These are phyloP conservation scores for Acipenser ruthenus DNA, from an alignment of 2,797 vertebrate species.

Conservation along the genomic window DNA sequence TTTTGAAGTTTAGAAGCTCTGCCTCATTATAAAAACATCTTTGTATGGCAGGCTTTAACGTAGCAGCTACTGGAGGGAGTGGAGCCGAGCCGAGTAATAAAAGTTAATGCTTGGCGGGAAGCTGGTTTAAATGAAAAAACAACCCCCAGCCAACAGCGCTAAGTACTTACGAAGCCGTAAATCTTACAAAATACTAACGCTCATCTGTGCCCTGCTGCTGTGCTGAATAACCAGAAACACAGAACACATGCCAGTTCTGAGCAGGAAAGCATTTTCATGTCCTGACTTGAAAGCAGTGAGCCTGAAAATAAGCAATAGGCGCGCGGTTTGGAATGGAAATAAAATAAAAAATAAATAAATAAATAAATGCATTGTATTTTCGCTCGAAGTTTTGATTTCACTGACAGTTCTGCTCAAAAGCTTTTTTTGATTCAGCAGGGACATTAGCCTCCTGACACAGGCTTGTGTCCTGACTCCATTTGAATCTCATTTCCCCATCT, in stretches of 20 bases:
- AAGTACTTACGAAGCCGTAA: constrained; percentile 39
- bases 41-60: too few species aligned
- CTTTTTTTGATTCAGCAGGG: constrained; percentile 30
- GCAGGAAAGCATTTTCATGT: constrained; percentile 27
- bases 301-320: constrained; percentile 37
- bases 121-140: constrained; percentile 49
- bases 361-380: constrained; percentile 33
- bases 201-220: constrained; percentile 28
- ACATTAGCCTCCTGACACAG: constrained; percentile 46
- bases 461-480: constrained; percentile 31
- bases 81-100: constrained; percentile 16
- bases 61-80: too few species aligned
- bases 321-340: constrained; percentile 43
- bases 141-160: constrained; percentile 25
- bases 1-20: too few species aligned
- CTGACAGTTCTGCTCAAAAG: constrained; percentile 44
- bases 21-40: too few species aligned
- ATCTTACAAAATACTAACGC: constrained; percentile 30
- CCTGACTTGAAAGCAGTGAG: constrained; percentile 31
- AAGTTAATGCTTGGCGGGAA: constrained; percentile 45
- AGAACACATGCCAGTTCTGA: constrained; percentile 33
- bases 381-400: constrained; percentile 31
- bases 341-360: constrained; percentile 18
- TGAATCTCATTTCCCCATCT: constrained; percentile 26
- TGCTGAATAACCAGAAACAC: constrained; percentile 31